phyloP scores from a whole-genome alignment of 2,888 invertebrate species.

The Macaria notata region DNA sequence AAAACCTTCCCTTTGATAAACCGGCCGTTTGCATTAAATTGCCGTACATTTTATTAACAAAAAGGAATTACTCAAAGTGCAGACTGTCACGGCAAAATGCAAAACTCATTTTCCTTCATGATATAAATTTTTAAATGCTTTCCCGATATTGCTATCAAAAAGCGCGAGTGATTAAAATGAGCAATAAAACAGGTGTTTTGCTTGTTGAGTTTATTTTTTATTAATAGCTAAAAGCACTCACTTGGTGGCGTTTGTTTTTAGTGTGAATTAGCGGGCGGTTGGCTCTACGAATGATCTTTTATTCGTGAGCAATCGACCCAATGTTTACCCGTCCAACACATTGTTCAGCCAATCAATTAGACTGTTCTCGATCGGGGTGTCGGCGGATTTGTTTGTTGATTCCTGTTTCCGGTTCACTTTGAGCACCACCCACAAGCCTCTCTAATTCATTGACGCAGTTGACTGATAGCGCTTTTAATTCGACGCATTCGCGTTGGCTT shows the following conservation, averaged over 20 bases:
- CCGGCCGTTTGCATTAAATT: conserved; percentile 12
- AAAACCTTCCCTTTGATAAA: conserved; percentile 10
- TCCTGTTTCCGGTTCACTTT: conserved; percentile 26
- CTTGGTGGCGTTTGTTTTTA: conserved; percentile 53
- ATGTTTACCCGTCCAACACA: conserved; percentile 48
- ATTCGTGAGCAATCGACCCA: conserved; percentile 59
- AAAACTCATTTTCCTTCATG: conserved; percentile 30
- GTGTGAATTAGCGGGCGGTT: conserved; percentile 35
- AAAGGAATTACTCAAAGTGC: conserved; percentile 54
- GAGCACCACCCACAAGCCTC: conserved; percentile 23
- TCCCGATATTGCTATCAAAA: conserved; percentile 47
- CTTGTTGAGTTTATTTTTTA: conserved; percentile 48
- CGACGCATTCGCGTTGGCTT: not conserved
- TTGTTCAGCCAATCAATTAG: conserved; percentile 50
- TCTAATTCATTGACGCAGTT: conserved; percentile 18
- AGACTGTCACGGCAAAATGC: conserved; percentile 54
- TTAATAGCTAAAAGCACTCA: conserved; percentile 58
- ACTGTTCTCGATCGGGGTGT: conserved; percentile 41
- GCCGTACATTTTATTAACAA: conserved; percentile 29
- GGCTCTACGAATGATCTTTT: conserved; percentile 59
- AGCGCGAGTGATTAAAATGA: conserved; percentile 52
- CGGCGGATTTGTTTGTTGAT: conserved; percentile 25
- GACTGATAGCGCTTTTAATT: conserved; percentile 9
- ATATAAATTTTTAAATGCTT: conserved; percentile 54
- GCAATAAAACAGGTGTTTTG: conserved; percentile 47